Evolutionary conservation across 2,888 invertebrate genomes (phyloP), one percentile per base, ranked within the genome.

Genomic region (Erebia epiphron): DNA sequence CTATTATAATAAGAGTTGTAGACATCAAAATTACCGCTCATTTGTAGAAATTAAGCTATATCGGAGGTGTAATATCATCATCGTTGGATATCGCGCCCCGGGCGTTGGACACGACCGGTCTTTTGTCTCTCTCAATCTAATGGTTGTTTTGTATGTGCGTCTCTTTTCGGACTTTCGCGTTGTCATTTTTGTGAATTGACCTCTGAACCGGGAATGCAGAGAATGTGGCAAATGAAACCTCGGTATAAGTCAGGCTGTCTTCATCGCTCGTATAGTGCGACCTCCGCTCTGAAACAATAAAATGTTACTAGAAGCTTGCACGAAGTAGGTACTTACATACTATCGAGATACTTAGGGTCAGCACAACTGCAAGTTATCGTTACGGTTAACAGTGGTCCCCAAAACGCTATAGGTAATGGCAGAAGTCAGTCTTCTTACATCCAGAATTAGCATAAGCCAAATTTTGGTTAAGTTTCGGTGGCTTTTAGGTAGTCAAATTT

Each of bases 131-230:
- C 66, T 86, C 77, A 8, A 74, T 56, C 83, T 49, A 21, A 26
- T 35, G 0, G 1, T 18, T 61, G 21, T 64, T 73, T 35, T 41
- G 11, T 83, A 82, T 80, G 7, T 67, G 62, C 35, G 41, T 75
- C 72, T 73, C 75, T n/a, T 63, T 75, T 66, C n/a, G 65, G 78
- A 79, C 81, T 84, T 86, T 84, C 80, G 86, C 86, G 83, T 86
- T 90, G 90, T 91, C 89, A 90, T 91, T 90, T 91, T 90, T 88
- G 86, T 85, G 86, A 86, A 88, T 86, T 87, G 88, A 89, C 88
- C 91, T 86, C 76, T 87, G 89, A 87, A 83, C 89, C 84, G 86
- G 84, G 82, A 86, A 84, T 85, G 85, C 49, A 58, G 69, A 81
- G 86, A 87, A 85, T 85, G 83, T 83, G 80, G 84, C 84, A 86